Base-by-base conservation (phyloP, 2,888 invertebrate genomes). In the Spodoptera littoralis region DNA sequence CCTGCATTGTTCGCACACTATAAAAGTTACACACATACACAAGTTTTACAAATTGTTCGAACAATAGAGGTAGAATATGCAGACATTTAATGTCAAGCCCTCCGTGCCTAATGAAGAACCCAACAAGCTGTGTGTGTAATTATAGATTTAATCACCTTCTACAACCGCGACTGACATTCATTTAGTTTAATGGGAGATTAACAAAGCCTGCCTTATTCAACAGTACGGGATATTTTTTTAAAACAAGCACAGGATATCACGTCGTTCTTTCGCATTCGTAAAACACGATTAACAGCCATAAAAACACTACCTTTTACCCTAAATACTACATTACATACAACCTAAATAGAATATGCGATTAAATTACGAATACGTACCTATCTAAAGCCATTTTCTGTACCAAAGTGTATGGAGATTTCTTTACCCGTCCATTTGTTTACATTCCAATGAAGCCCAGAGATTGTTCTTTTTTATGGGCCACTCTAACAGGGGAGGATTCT, bases 401-500 rank as follows among this genome's bases (percentile, higher is more conserved):
- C 49, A 53, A 66, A 62, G 48, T 65, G 68, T 70, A 66, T 65
- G 42, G 51, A 48, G 56, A 58, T 63, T 59, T 69, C 13, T 61
- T 70, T 67, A 46, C 36, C 53, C 36, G 49, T 68, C 65, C 58
- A 67, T 69, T 66, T 79, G 63, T 70, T 74, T 58, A 60, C 70
- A 66, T 65, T 58, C 70, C 65, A 70, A 80, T 67, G 53, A 51
- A 62, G 58, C 52, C 41, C 47, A 42, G 24, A 54, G 59, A 61
- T 73, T 77, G 60, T 61, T 52, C 73, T 73, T 76, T 18, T 77
- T 76, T 66, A 72, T 61, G 75, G 70, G 62, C 63, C 65, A 62
- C 73, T 72, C 57, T 77, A 70, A 70, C 71, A 67, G 65, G 71
- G 70, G 49, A 72, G 62, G 69, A 80, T 84, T 85, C 86, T 86